Evolutionary conservation across 92 coral and sea anemone genomes (phyloP), one percentile per base, ranked within the genome.

Genomic region (Plumapathes pennacea): DNA sequence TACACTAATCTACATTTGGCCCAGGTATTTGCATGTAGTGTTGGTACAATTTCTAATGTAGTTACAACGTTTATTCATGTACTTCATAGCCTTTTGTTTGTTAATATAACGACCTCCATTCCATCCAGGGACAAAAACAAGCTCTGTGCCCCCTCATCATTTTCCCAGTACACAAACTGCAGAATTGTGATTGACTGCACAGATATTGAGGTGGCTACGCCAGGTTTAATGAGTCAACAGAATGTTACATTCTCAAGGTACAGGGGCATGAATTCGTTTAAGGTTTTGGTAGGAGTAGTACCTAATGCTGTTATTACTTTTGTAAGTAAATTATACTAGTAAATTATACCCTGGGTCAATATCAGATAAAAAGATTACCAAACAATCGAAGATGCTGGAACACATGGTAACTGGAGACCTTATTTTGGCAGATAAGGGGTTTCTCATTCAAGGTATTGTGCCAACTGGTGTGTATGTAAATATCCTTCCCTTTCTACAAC

Each of bases 241-340:
- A 74, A 47, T 62, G 56, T 27, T 5, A 61, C 56, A 3, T 71
- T 66, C 39, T 76, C 83, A 47, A 76, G 63, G 22, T 55, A 74
- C 67, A 50, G 63, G n/a, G 76, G 83, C 18, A 57, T 76, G 67
- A 76, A 66, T 32, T 76, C 83, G 10, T 72, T 72, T 24, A 62
- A 72, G 50, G 80, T 44, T 22, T 40, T 67, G 49, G 45, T 47
- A 15, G 64, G 74, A 23, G 74, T 65, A 18, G 62, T 61, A 51
- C 62, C 78, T 6, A 71, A 58, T 71, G 70, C 22, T n/a, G 78
- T 72, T 10, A 25, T 62, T 30, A 71, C 78, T 40, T 71, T 32
- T 39, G 41, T 60, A 15, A 71, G 78, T 38, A 60, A 30, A 27
- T 39, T 71, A 44, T 39, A 37, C 50, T 26, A 71, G 78, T 38